A percentile compares a stretch with the other conserved stretches of the same genome.
Evolutionary conservation across 2,888 invertebrate species (phyloP).

Genomic region (Steinernema carpocapsae): DNA sequence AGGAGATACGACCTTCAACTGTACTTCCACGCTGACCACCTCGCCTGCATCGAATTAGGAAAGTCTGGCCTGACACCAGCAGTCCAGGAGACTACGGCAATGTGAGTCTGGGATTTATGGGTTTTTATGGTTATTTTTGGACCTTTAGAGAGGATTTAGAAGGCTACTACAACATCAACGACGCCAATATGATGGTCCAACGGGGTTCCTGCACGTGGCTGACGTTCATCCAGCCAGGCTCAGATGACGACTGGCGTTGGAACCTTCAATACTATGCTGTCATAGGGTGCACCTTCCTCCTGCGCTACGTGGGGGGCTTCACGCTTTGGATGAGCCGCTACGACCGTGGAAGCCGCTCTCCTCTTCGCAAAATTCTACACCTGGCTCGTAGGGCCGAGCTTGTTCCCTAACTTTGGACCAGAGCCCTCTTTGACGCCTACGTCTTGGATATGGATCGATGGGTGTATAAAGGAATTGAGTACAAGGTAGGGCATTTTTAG

Average conservation of each 20-base stretch:
- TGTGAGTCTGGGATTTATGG: not conserved
- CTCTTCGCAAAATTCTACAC: conserved; percentile 36
- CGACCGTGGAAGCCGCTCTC: conserved; percentile 31
- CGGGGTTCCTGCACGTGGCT: conserved; percentile 29
- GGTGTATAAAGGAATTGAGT: not conserved
- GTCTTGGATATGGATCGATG: conserved; percentile 30
- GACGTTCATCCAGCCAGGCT: conserved; percentile 35
- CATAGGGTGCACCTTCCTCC: conserved; percentile 9
- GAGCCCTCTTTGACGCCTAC: conserved; percentile 31
- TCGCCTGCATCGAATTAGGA: not conserved
- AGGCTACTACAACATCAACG: not conserved
- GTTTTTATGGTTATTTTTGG: not conserved
- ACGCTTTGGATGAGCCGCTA: conserved; percentile 35
- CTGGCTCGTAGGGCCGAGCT: conserved; percentile 37
- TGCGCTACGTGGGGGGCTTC: conserved; percentile 34
- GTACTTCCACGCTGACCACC: not conserved
- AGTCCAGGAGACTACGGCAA: not conserved
- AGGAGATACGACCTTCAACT: not conserved
- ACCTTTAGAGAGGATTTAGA: not conserved
- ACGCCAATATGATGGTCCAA: not conserved
- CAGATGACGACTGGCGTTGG: conserved; percentile 37
- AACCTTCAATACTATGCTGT: conserved; percentile 24
- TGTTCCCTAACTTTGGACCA: conserved; percentile 39
- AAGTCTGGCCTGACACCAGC: not conserved
- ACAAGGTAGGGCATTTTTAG: conserved; percentile 17